Evolutionary conservation across 2,113 vertebrate genomes (phyloP), one percentile per base, ranked within the genome.

Genomic region (Neotoma lepida): DNA sequence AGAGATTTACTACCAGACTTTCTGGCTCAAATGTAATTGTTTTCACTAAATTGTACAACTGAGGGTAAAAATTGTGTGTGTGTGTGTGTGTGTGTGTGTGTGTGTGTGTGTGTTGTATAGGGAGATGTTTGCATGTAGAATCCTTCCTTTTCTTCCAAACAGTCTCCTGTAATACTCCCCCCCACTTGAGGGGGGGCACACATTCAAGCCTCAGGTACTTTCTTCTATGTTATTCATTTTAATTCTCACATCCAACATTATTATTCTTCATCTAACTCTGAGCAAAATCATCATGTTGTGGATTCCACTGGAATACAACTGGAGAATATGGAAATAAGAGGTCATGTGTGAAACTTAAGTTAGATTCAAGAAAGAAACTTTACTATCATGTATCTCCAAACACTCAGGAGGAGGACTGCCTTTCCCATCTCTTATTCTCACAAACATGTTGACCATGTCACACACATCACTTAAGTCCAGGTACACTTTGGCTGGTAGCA

Each of bases 1-100:
- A 66, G 76, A 93, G 58, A 93, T 49, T 95, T 44, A 81, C 78
- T 93, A 86, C 30, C 51, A 93, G 58, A 66, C 73, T 95, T 96
- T 77, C 58, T 86, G 46, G 93, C 73, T 90, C 18, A 41, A 56
- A 68, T 76, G 70, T 51, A 41, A 63, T 92, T 77, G 49, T 85
- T 94, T 81, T 80, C 28, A 64, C 56, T 87, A 41, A 91, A 41
- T 88, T 56, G 46, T 51, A 73, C 8, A 66, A 44, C 17, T 51
- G 9, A 92, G 30, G 44, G 71, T 85, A 54, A 86, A 82, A n/a
- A n/a, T n/a, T 63, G 61, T 63, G 61, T 63, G 61, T 63, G 61
- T 63, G 61, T 63, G 61, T 63, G 61, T 63, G 49, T 10, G 20
- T 41, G n/a, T 35, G 61, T 64, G 71, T 78, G 89, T 51, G 35